Evolutionary conservation across 2,888 invertebrate species (phyloP).

Genomic region (Peribatodes rhomboidaria): DNA sequence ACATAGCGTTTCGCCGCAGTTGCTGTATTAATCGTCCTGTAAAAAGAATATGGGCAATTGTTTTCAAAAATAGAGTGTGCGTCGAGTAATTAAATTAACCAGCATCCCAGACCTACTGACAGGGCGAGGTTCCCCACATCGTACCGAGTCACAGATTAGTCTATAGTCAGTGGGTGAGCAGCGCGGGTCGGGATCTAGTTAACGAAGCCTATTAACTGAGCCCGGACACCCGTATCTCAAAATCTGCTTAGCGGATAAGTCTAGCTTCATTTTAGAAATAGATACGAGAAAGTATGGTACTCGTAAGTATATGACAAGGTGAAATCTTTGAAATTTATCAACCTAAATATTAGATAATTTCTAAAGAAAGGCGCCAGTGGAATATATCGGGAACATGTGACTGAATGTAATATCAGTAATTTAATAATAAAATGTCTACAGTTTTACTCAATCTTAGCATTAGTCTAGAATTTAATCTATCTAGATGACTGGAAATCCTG

Average conservation of each 20-base stretch:
- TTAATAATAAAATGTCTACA: no score
- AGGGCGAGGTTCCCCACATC: conserved; percentile 40
- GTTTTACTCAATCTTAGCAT: not conserved
- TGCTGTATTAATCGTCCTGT: no score
- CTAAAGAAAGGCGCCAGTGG: no score
- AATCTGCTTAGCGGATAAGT: conserved; percentile 64
- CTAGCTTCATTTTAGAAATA: conserved; percentile 48
- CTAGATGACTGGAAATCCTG: no score
- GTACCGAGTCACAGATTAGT: conserved; percentile 38
- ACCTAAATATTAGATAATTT: no score
- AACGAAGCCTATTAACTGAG: conserved; percentile 69
- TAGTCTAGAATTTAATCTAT: no score
- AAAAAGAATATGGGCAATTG: no score
- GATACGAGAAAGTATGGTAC: not conserved
- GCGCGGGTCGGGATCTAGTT: conserved; percentile 60
- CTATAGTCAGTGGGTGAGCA: conserved; percentile 37
- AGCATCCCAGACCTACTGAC: conserved; percentile 11
- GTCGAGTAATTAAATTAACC: conserved; percentile 16
- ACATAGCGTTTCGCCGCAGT: no score
- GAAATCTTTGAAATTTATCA: no score
- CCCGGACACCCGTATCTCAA: conserved; percentile 57
- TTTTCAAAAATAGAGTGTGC: not conserved
- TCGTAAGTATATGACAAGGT: no score
- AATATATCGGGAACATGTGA: no score
- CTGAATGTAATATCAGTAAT: no score